Evolutionary conservation across 2,888 invertebrate genomes (phyloP).

Genomic region (Troides aeacus): DNA sequence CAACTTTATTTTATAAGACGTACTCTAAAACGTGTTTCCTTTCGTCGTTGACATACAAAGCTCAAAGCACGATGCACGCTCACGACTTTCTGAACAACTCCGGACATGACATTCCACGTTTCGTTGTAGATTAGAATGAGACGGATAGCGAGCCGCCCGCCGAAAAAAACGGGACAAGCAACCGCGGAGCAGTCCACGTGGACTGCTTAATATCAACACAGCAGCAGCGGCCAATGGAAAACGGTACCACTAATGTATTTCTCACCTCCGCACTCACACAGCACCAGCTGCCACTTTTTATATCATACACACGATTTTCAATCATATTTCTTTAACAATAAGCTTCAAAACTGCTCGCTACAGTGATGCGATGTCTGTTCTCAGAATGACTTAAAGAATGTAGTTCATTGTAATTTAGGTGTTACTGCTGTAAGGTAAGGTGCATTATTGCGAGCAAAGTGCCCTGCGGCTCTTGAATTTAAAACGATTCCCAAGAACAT

Average conservation of each 20-base stretch:
- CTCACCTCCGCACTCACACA: slow-evolving; percentile 81
- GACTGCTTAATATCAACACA: slow-evolving; percentile 79
- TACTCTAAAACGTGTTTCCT: slow-evolving; percentile 50
- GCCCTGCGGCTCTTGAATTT: slow-evolving; percentile 77
- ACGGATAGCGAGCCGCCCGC: slow-evolving; percentile 70
- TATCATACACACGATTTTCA: slow-evolving; percentile 61
- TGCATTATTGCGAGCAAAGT: slow-evolving; percentile 55
- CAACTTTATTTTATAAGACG: slow-evolving; percentile 39
- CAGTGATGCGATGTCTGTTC: slow-evolving; percentile 51
- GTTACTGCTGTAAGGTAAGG: slow-evolving; percentile 52
- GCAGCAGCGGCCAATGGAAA: slow-evolving; percentile 80
- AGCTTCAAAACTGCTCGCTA: slow-evolving; percentile 59
- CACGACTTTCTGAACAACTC: slow-evolving; percentile 81
- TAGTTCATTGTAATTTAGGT: slow-evolving; percentile 51
- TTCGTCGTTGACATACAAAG: slow-evolving; percentile 49
- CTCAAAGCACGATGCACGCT: slow-evolving; percentile 80
- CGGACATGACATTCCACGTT: slow-evolving; percentile 81
- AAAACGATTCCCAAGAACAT: slow-evolving; percentile 80
- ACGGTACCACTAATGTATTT: slow-evolving; percentile 81
- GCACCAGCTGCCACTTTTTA: slow-evolving; percentile 63
- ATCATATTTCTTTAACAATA: slow-evolving; percentile 52
- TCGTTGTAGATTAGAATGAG: slow-evolving; percentile 79
- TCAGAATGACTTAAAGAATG: slow-evolving; percentile 64
- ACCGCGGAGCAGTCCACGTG: slow-evolving; percentile 77
- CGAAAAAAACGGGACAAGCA: slow-evolving; percentile 78